Evolutionary conservation across 1,140 invertebrate species (phyloP), one percentile per base, ranked within the genome.

Genomic region (Mycetomoellerius zeteki): DNA sequence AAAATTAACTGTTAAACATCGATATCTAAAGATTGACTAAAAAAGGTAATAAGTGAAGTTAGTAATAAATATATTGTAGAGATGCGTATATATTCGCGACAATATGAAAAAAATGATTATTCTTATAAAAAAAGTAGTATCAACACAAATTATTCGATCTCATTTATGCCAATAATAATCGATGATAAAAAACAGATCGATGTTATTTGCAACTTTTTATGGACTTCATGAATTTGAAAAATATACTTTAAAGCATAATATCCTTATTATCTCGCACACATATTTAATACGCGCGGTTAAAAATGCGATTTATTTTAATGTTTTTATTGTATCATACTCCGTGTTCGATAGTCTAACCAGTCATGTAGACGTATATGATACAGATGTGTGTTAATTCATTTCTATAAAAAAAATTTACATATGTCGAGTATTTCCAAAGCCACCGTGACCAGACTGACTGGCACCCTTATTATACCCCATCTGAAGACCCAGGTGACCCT

Each of bases 391-490:
- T 73, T 60, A 78, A 78, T 72, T 81, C 6, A 10, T 7, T 71
- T 86, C 65, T 60, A 86, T 50, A 58, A 64, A 87, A 72, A 47
- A 86, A 56, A 86, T 96, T 97, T 97, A 99, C 98, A 99, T 98
- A 93, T 99, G 98, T 92, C 98, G 96, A n/a, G 98, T 98, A 94
- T 99, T 99, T 90, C 99, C 99, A 94, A 99, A 98, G 77, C 98
- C 97, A 81, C 98, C 98, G 77, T 97, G 97, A 4, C 98, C 98
- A 60, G 98, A 96, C 94, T 98, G 98, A 33, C 97, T 97, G 14
- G 98, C 98, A 50, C 98, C 98, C 94, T 99, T 99, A 96, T 99
- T 99, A 96, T 96, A 99, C 30, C 99, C 99, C 97, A 99, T 99
- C 95, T 99, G 99, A 14, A 99, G 96, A 92, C 98, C 98, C 21